Evolutionary conservation across 1,140 invertebrate genomes (phyloP).

Genomic region (Agrypnia vestita): DNA sequence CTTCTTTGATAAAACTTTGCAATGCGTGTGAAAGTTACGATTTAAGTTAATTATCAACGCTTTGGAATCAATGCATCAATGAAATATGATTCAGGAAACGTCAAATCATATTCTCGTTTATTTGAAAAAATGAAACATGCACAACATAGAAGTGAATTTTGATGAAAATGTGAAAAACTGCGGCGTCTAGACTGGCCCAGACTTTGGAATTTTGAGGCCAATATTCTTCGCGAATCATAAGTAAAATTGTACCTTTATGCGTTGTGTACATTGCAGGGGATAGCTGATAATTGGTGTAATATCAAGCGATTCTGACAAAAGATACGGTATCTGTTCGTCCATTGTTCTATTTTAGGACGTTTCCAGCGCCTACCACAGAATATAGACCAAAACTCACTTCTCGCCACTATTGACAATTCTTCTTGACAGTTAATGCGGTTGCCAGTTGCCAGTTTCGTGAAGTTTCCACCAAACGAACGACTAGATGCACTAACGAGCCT

Average conservation of each 20-base stretch:
- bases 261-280: conserved; percentile 68
- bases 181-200: conserved; percentile 3
- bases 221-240: conserved; percentile 19
- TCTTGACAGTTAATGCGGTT: conserved; percentile 17
- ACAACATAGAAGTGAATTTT: conserved; percentile 18
- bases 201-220: conserved; percentile 18
- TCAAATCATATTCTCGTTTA: background rate
- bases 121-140: background rate
- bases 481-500: background rate
- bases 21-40: too few relatives aligned
- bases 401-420: conserved; percentile 34
- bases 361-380: conserved; percentile 1
- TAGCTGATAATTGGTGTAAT: conserved; percentile 67
- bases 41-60: too few relatives aligned
- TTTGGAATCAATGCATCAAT: background rate
- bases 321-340: conserved; percentile 61
- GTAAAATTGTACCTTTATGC: conserved; percentile 67
- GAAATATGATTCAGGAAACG: background rate
- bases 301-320: conserved; percentile 68
- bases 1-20: too few relatives aligned
- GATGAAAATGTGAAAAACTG: conserved; percentile 26
- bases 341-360: conserved; percentile 44
- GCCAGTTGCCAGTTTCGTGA: conserved; percentile 16
- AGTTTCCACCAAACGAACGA: background rate
- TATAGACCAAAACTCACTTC: background rate